A percentile compares a stretch with the other conserved stretches of the same genome.
Evolutionary conservation across 2,888 invertebrate genomes (phyloP).

Genomic region (Carterocephalus palaemon): DNA sequence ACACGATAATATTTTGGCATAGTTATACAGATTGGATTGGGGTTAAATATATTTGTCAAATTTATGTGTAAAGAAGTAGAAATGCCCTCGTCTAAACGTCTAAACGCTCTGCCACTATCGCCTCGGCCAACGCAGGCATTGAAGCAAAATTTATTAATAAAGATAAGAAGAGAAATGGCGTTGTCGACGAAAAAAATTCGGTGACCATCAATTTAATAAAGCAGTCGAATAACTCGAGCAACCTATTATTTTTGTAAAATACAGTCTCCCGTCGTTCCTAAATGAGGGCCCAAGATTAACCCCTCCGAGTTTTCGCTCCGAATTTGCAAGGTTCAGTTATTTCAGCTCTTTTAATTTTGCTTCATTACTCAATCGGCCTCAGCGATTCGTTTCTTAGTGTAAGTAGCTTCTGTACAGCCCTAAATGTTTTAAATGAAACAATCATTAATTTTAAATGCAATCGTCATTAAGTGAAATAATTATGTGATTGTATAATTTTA

Average conservation of each 20-base stretch:
- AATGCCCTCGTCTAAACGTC: too few species aligned
- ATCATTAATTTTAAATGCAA: too few species aligned
- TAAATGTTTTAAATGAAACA: too few species aligned
- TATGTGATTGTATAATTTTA: too few species aligned
- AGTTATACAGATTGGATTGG: too few species aligned
- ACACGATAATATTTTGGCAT: too few species aligned
- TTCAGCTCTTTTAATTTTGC: slow-evolving; percentile 25
- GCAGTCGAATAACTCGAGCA: slow-evolving; percentile 39
- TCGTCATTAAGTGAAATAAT: too few species aligned
- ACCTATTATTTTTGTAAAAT: slow-evolving; percentile 43
- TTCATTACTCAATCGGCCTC: slow-evolving; percentile 12
- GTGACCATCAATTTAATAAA: slow-evolving; percentile 46
- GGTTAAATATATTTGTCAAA: too few species aligned
- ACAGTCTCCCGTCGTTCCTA: slow-evolving; percentile 33
- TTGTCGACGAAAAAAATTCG: slow-evolving; percentile 36
- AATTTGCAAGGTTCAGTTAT: slow-evolving; percentile 28
- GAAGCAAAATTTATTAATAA: slow-evolving; percentile 38
- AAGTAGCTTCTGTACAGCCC: neutral
- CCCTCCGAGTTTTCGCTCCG: slow-evolving; percentile 28
- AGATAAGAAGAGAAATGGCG: slow-evolving; percentile 37
- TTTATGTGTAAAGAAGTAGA: too few species aligned
- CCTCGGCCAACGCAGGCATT: slow-evolving; percentile 25
- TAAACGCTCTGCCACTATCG: slow-evolving; percentile 15
- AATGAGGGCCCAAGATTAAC: slow-evolving; percentile 36
- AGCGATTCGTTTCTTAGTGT: neutral